Percentiles rank a stretch among this genome's conserved stretches.
These are phyloP conservation scores for Parus major DNA, from an alignment of 2,113 vertebrate genomes.

Conservation along the genomic window DNA sequence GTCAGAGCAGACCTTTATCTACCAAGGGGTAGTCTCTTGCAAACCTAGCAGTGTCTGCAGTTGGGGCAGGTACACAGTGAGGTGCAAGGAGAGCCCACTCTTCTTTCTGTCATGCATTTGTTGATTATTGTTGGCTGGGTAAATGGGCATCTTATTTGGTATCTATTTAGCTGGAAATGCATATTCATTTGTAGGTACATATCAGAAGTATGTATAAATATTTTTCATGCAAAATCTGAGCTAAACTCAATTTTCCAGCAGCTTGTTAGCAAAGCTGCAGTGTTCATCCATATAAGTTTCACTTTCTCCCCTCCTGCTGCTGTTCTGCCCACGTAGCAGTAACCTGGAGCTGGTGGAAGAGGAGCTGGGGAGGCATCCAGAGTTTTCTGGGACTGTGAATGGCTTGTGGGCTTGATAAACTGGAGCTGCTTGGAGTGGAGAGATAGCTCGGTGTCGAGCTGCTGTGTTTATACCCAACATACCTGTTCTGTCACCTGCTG, in stretches of 20 bases:
- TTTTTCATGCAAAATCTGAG: neutral
- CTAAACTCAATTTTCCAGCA: neutral
- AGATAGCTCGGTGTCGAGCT: neutral
- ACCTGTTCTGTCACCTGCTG: neutral
- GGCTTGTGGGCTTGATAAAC: neutral
- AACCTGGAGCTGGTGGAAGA: neutral
- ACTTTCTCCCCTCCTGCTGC: neutral
- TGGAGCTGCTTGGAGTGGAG: neutral
- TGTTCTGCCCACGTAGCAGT: neutral
- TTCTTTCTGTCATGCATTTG: neutral
- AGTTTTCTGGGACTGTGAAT: neutral
- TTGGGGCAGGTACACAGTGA: neutral
- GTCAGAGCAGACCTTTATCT: neutral
- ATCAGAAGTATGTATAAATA: neutral
- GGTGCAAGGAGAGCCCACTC: neutral
- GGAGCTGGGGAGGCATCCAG: neutral
- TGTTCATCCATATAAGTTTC: neutral
- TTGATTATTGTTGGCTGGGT: neutral
- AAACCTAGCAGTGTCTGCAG: neutral
- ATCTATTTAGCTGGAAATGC: neutral
- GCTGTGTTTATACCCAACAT: neutral
- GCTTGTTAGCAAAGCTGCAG: neutral
- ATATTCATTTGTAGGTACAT: fast-evolving
- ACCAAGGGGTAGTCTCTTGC: neutral
- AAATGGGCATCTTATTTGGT: neutral